These are phyloP conservation scores for Latrodectus hesperus DNA, from an alignment of 2,888 invertebrate genomes.

Conservation along the genomic window DNA sequence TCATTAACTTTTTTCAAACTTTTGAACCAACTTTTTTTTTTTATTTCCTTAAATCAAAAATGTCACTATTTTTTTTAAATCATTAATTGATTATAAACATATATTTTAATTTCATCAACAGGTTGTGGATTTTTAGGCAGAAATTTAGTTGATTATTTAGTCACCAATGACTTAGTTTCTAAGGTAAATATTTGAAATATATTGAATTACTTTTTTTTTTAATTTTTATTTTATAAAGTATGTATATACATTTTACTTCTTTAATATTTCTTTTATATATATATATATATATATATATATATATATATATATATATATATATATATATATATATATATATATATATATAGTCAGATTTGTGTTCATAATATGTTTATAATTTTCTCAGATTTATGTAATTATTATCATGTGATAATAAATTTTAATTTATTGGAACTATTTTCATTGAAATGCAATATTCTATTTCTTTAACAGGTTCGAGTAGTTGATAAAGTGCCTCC, in stretches of 20 bases:
- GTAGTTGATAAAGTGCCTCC: conserved; percentile 95
- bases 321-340: no score
- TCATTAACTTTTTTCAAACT: no score
- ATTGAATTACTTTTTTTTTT: neutral
- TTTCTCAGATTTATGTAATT: no score
- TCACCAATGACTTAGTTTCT: conserved; percentile 85
- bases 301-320: no score
- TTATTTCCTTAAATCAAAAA: neutral
- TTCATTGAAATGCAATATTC: conserved; percentile 73
- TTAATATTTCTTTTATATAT: no score
- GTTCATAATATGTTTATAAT: no score
- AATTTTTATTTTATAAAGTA: neutral
- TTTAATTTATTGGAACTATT: neutral
- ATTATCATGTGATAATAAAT: no score
- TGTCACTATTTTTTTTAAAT: neutral
- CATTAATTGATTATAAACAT: neutral
- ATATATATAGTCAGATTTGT: no score
- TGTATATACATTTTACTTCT: no score
- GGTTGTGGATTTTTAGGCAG: conserved; percentile 96
- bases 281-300: no score
- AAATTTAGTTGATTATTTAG: conserved; percentile 87
- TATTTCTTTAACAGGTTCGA: conserved; percentile 72
- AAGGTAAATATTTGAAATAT: conserved; percentile 77
- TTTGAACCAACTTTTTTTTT: no score
- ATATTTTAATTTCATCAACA: conserved; percentile 74